Percentiles rank a stretch among this genome's conserved stretches.
phyloP scores from a whole-genome alignment of 1,140 invertebrate genomes.

The Orius insidiosus region DNA sequence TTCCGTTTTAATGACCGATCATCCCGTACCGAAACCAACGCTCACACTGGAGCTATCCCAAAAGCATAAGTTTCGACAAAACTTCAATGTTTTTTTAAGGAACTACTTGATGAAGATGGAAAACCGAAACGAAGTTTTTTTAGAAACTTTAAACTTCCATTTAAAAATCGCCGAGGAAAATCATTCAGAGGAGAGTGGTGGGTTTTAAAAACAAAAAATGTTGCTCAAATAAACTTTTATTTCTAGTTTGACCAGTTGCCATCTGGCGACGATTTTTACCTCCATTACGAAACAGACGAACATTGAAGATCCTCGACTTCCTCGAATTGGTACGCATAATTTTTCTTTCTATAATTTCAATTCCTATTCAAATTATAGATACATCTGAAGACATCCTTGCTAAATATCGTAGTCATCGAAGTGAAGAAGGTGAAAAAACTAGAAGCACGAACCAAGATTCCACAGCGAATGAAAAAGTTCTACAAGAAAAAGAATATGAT shows the following conservation, averaged over 20 bases:
- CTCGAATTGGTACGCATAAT: neutral
- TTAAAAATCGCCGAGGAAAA: conserved; percentile 43
- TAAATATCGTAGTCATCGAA: conserved; percentile 71
- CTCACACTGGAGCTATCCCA: conserved; percentile 61
- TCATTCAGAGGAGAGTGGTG: conserved; percentile 30
- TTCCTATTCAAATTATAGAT: conserved; percentile 30
- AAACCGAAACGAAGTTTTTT: conserved; percentile 45
- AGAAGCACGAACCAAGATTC: neutral
- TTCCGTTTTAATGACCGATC: conserved; percentile 16
- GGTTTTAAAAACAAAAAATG: too few species aligned
- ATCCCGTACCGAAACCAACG: conserved; percentile 8
- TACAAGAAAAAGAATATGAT: conserved; percentile 24
- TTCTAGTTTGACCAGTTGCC: neutral
- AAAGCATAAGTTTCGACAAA: conserved; percentile 83
- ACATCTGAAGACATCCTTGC: conserved; percentile 84
- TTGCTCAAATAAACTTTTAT: neutral
- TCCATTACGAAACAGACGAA: too few species aligned
- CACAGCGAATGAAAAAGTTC: conserved; percentile 34
- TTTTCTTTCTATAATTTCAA: neutral
- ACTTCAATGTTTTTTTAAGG: conserved; percentile 34
- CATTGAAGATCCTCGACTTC: conserved; percentile 24
- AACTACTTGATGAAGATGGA: conserved; percentile 34
- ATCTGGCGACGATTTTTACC: too few species aligned
- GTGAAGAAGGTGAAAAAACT: neutral
- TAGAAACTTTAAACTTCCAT: conserved; percentile 46